Base-by-base conservation (phyloP, 2,888 invertebrate species). In the Sipha maydis region DNA sequence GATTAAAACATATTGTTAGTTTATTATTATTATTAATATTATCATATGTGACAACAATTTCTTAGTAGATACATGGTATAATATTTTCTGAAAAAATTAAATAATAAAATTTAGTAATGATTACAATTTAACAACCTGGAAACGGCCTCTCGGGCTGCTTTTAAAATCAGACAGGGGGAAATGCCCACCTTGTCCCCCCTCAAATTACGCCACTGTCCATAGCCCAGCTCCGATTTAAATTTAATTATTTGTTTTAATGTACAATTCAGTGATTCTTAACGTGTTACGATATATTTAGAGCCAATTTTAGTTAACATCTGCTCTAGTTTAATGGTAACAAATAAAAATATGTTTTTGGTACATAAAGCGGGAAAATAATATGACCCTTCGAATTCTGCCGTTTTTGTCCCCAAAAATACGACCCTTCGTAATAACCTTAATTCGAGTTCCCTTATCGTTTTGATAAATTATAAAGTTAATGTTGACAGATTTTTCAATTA, bases 281-380 rank as follows among this genome's bases (percentile, higher is more conserved):
- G 61, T 61, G 48, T 76, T 77, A 28, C 69, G 31, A 25, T 78
- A 69, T 38, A 38, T 75, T 21, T 19, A 34, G 21, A 69, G 54
- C 48, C n/a, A 48, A 67, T 54, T 69, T 54, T 34, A 25, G 85
- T 77, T 78, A 69, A 85, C 85, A 85, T 85, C 85, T 85, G 85
- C 67, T 78, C 25, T 69, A 31, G 85, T 69, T 48, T 31, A 84
- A 31, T 84, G 41, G 76, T 69, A 78, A 21, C 69, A 67, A 84
- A 77, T 77, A 77, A 85, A 77, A 77, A 78, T 67, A 85, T 67
- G 67, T 77, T 77, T 76, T 67, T 28, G 14, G 9, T 34, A 48
- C 31, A 78, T 85, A 69, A 78, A 78, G 85, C 85, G 85, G 85
- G 77, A 85, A 85, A 85, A 76, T 84, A 75, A 48, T 48, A 31